These are phyloP conservation scores for Epinotia ramella DNA, from an alignment of 2,888 invertebrate species.

Conservation along the genomic window DNA sequence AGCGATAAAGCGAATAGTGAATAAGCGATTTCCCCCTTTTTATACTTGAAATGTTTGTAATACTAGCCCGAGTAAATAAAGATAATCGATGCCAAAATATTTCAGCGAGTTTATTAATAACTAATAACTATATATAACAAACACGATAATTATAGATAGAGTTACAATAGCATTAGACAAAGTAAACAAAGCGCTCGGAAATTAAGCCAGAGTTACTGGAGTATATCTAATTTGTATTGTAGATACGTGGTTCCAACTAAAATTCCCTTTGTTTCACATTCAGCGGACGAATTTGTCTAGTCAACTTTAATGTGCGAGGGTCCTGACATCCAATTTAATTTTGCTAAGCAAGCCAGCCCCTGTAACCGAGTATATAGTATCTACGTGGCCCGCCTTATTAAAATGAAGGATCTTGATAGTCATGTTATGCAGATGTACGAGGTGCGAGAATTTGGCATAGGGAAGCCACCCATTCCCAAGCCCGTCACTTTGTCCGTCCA, in stretches of 20 bases:
- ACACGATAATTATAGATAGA: slow-evolving; percentile 12
- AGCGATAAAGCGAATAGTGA: too few relatives aligned
- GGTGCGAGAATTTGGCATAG: slow-evolving; percentile 2
- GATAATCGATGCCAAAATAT: slow-evolving; percentile 21
- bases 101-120: slow-evolving; percentile 23
- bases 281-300: slow-evolving; percentile 39
- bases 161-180: slow-evolving; percentile 10
- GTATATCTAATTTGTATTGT: slow-evolving; percentile 16
- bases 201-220: slow-evolving; percentile 27
- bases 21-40: neutral
- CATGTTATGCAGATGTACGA: slow-evolving; percentile 34
- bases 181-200: neutral
- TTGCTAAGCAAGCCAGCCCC: slow-evolving; percentile 47
- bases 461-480: neutral
- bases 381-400: slow-evolving; percentile 37
- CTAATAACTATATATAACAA: too few relatives aligned
- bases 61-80: slow-evolving; percentile 13
- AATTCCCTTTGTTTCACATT: slow-evolving; percentile 38
- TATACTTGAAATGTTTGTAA: slow-evolving; percentile 1
- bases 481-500: neutral
- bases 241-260: slow-evolving; percentile 25
- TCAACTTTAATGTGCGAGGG: slow-evolving; percentile 39
- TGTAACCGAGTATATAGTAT: slow-evolving; percentile 10
- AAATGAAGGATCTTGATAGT: slow-evolving; percentile 42
- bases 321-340: slow-evolving; percentile 56